Conservation (phyloP, 2,797 vertebrate genomes). For the Clarias platycephalus region DNA sequence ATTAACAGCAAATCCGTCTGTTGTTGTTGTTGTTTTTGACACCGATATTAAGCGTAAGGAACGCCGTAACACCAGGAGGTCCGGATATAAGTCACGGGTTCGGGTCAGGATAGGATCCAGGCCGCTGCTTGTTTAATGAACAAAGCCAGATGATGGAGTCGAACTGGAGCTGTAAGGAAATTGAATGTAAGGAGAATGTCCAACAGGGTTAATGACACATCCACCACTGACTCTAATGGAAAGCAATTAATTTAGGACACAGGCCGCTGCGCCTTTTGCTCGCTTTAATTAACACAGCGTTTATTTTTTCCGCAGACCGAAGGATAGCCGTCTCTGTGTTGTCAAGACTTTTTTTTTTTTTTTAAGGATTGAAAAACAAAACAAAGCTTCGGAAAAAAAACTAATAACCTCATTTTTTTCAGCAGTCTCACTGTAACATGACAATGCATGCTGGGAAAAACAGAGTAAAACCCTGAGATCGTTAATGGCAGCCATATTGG, state of each 20-base stretch:
- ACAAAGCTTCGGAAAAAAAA: neutral
- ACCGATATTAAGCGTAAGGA: conserved; percentile 68
- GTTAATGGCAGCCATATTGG: neutral
- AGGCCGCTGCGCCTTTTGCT: conserved; percentile 79
- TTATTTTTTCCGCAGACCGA: conserved; percentile 64
- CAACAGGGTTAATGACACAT: conserved; percentile 81
- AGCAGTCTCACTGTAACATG: neutral
- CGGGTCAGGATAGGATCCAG: conserved; percentile 75
- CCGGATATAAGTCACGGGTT: conserved; percentile 77
- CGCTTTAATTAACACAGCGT: conserved; percentile 80
- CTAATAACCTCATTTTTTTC: conserved; percentile 7
- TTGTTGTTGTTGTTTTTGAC: conserved; percentile 54
- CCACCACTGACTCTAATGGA: conserved; percentile 79
- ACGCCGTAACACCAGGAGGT: conserved; percentile 70
- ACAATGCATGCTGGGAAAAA: neutral
- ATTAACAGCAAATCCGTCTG: conserved; percentile 75
- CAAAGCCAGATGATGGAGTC: conserved; percentile 74
- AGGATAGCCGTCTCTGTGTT: conserved; percentile 63
- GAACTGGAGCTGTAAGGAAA: conserved; percentile 72
- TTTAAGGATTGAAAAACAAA: neutral
- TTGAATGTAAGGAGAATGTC: conserved; percentile 83
- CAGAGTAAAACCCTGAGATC: no score
- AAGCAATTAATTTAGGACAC: conserved; percentile 87
- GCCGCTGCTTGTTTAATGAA: conserved; percentile 82
- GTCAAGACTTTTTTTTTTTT: neutral